Evolutionary conservation across 2,113 vertebrate genomes (phyloP), one percentile per base, ranked within the genome.

Genomic region (Abramis brama): DNA sequence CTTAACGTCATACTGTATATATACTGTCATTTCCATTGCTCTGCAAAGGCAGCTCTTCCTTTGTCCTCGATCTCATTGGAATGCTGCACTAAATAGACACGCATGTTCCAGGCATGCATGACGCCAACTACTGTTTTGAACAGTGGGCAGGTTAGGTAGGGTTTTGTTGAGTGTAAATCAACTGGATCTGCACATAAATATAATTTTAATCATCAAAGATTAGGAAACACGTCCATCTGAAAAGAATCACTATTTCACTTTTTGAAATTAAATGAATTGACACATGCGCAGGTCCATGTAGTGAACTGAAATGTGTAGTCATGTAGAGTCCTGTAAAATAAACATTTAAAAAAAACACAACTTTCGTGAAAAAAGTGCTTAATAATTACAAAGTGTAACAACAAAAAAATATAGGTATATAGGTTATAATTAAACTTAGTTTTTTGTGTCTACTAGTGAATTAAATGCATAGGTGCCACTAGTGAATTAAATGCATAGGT

Each of bases 81-180:
- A 66, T 30, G n/a, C n/a, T 45, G 39, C 60, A 50, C 79, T 66
- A 25, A 81, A 39, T 55, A 80, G n/a, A n/a, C 39, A 64, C 2
- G 0, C 13, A 27, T 39, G 19, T 39, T 50, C 5, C 60, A 64
- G 2, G 15, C 3, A 25, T 66, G 15, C 43, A 12, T 81, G 60
- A 47, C 43, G 17, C 60, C 45, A 68, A 68, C n/a, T 50, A 25
- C 68, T 79, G 11, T 36, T 79, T 79, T 62, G 12, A 79, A 27
- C 25, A 62, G 15, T 30, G 0, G 30, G 33, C 33, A 19, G 27
- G 30, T n/a, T 59, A 23, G 10, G 76, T 39, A 39, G 8, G 43
- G 1, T 43, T 43, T 43, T 43, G 8, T 43, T 25, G 36, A 12
- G 21, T 9, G 7, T 12, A 33, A 21, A 60, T 17, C 6, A 60